Base-by-base conservation (phyloP, 2,113 vertebrate genomes). In the Morphnarchus princeps region DNA sequence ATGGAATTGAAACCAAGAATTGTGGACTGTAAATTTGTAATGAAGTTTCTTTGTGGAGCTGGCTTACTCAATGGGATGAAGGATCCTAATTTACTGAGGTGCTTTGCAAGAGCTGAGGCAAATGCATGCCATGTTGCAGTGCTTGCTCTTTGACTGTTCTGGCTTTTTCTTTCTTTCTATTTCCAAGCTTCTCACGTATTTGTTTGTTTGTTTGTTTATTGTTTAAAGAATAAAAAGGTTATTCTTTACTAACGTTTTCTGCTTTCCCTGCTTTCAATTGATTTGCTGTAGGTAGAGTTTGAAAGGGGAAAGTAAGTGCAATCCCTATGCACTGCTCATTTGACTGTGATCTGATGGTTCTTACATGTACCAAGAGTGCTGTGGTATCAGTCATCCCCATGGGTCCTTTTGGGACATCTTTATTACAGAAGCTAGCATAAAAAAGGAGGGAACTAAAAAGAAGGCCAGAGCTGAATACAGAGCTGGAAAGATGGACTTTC, bases 31-130 rank as follows among this genome's bases (percentile, higher is more conserved):
- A 57, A 55, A 54, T 89, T 31, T 81, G 21, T 67, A 34, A 16
- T 36, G 20, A 57, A 50, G 14, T 62, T 82, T 93, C 42, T 45
- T 42, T 70, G 31, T 90, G 71, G 58, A 76, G n/a, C 24, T 91
- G 59, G 5, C 34, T 78, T 69, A 43, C 25, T 62, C 45, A 43
- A 40, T 40, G 28, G 34, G 65, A 9, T 69, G 45, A 65, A 77
- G 72, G 50, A 47, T 86, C 34, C 61, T 76, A 3, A 59, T 59
- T 74, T 83, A 9, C 69, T 40, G 42, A 70, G 72, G 47, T 62
- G 86, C 90, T 96, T 97, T 95, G 88, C 92, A 95, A 92, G 86
- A 89, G 80, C 94, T 95, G 94, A 92, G 89, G 74, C 69, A 74
- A 96, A 93, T 92, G 92, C 95, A 96, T 97, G 92, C 54, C 22